Conservation (phyloP, 2,888 invertebrate species). For the Lochmaea crataegi region DNA sequence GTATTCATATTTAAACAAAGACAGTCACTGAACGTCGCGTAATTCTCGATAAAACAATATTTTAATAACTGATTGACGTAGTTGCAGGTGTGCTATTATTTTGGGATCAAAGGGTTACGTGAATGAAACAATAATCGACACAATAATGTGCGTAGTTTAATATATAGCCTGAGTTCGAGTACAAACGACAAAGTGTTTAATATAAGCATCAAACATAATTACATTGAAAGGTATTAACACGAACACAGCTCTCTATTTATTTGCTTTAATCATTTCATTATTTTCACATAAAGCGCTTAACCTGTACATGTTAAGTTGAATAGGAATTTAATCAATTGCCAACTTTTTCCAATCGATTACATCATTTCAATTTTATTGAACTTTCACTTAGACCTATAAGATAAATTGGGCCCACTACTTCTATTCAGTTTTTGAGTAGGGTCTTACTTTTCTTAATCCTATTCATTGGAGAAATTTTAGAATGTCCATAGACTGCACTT, state of each 20-base stretch:
- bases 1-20: too few species aligned
- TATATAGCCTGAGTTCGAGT: background rate
- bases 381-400: too few species aligned
- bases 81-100: background rate
- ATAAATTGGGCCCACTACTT: too few species aligned
- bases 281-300: background rate
- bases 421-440: too few species aligned
- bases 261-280: background rate
- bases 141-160: background rate
- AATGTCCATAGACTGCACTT: too few species aligned
- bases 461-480: too few species aligned
- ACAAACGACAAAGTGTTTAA: background rate
- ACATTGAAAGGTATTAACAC: background rate
- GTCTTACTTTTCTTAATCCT: too few species aligned
- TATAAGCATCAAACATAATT: background rate
- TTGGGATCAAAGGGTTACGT: background rate
- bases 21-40: background rate
- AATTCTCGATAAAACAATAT: background rate
- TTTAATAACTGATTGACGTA: background rate
- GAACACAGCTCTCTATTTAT: background rate
- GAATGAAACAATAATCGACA: background rate
- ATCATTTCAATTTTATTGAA: too few species aligned
- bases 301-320: background rate
- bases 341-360: background rate
- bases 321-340: background rate